A percentile compares a stretch with the other conserved stretches of the same genome.
phyloP scores from a whole-genome alignment of 1,140 invertebrate species.

The Varroa destructor region DNA sequence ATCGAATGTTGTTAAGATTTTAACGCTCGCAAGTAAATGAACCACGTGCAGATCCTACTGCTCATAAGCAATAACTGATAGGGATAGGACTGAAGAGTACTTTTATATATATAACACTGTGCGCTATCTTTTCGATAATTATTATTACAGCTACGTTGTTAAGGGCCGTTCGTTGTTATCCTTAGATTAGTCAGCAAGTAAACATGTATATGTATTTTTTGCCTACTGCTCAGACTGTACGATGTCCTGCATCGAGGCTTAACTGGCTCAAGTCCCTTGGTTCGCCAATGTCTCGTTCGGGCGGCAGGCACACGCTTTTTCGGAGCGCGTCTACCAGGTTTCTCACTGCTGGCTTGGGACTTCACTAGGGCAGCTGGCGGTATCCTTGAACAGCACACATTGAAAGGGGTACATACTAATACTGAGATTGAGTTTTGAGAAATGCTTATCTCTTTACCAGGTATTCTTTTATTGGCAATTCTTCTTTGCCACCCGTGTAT shows the following conservation, averaged over 20 bases:
- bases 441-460: no score
- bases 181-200: no score
- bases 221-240: conserved; percentile 48
- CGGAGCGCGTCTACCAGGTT: conserved; percentile 71
- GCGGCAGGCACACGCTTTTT: conserved; percentile 50
- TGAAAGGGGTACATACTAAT: conserved; percentile 49
- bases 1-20: no score
- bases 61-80: no score
- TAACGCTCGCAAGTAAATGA: no score
- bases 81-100: no score
- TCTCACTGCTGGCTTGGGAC: conserved; percentile 69
- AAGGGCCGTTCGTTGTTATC: no score
- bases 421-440: neutral
- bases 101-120: no score
- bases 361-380: conserved; percentile 77
- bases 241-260: conserved; percentile 65
- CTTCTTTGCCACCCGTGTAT: conserved; percentile 25
- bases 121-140: no score
- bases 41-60: no score
- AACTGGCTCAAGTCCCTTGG: conserved; percentile 44
- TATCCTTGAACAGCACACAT: conserved; percentile 64
- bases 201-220: neutral
- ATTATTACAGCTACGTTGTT: no score
- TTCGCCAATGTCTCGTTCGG: conserved; percentile 27
- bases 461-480: neutral